Evolutionary conservation across 2,888 invertebrate genomes (phyloP), one percentile per base, ranked within the genome.

Genomic region (Monopis laevigella): DNA sequence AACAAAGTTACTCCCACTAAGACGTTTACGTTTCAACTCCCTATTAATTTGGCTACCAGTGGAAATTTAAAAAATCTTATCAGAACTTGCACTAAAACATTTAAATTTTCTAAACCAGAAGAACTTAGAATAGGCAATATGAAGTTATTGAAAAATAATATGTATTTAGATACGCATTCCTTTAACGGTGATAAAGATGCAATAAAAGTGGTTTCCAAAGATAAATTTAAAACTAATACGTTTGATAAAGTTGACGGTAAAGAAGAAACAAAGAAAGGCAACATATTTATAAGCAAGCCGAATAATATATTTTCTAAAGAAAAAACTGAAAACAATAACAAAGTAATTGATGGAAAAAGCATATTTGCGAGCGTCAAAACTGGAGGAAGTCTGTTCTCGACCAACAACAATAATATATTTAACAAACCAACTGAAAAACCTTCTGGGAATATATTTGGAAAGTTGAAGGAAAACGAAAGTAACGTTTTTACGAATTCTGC

Each of bases 401-500:
- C 32, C 26, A 27, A 28, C 39, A 39, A 36, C 40, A 16, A 6
- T 46, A 49, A 46, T 50, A 32, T 29, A 32, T 32, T 32, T 17
- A 32, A 17, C 17, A 32, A 32, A 32, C n/a, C 13, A 14, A 14
- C 10, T 46, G 50, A 49, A 43, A 21, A 32, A n/a, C 53, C 50
- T 34, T 39, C 48, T 28, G 34, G 41, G 21, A 55, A 47, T 45
- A 27, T 58, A 6, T 54, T 55, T 47, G 46, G 46, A 40, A 48
- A 45, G 21, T 12, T 27, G 36, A 27, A 44, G 34, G 48, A 47
- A 42, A 48, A 42, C 28, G 42, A 27, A 46, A 41, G 41, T 26
- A 68, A 61, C 47, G 60, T 74, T 45, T 73, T 75, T 55, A 50
- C 55, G 5, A 65, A 58, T 46, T 39, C 59, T 11, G 38, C 38